Percentiles rank a stretch among this genome's conserved stretches.
Conservation (phyloP, 2,888 invertebrate genomes). For the Stenichneumon culpator region DNA sequence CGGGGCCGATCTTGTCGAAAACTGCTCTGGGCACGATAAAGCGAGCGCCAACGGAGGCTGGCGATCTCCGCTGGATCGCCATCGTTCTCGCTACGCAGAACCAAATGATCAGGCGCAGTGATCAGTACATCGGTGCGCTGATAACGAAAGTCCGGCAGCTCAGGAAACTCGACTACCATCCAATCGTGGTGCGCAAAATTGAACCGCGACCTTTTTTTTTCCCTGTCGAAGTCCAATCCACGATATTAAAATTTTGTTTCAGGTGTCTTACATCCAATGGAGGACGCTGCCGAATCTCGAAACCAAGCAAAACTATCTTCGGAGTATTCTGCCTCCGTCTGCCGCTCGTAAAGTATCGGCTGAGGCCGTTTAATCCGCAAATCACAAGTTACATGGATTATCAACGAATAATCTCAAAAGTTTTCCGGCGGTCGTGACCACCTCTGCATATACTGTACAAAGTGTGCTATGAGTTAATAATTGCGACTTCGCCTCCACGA, state of each 20-base stretch:
- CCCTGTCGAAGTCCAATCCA: conserved; percentile 29
- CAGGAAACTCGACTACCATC: conserved; percentile 85
- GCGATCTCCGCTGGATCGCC: conserved; percentile 86
- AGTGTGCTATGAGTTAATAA: conserved; percentile 32
- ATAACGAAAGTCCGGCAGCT: conserved; percentile 89
- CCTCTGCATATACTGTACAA: conserved; percentile 52
- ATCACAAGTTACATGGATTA: conserved; percentile 38
- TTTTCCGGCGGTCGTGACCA: not conserved
- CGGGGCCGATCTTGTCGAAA: conserved; percentile 71
- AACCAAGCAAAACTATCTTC: conserved; percentile 78
- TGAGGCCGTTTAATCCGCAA: conserved; percentile 42
- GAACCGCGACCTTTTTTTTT: conserved; percentile 2
- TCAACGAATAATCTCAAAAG: conserved; percentile 24
- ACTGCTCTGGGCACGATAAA: conserved; percentile 71
- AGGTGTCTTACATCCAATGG: conserved; percentile 87
- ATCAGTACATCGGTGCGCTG: conserved; percentile 85
- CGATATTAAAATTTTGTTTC: conserved; percentile 77
- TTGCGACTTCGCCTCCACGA: not conserved
- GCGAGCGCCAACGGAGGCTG: conserved; percentile 69
- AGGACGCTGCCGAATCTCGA: conserved; percentile 77
- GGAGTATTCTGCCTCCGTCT: conserved; percentile 14
- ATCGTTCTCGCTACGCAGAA: conserved; percentile 86
- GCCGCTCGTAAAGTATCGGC: not conserved
- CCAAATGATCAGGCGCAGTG: conserved; percentile 54
- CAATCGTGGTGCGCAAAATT: conserved; percentile 78